A percentile compares a stretch with the other conserved stretches of the same genome.
Evolutionary conservation across 2,888 invertebrate genomes (phyloP).

Genomic region (Tupiocoris notatus): DNA sequence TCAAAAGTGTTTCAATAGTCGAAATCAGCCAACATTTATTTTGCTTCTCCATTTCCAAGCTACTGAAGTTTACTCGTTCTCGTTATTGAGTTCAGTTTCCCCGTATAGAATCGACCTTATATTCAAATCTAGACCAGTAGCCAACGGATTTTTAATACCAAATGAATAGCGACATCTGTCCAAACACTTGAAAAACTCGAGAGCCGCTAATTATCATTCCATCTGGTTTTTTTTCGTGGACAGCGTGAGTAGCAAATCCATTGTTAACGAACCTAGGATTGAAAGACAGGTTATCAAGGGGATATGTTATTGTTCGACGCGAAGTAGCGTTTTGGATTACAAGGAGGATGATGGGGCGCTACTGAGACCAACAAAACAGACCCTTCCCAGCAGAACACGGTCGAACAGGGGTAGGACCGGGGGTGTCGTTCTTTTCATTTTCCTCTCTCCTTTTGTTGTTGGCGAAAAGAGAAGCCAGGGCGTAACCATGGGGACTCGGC

Average conservation of each 20-base stretch:
- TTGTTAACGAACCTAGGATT: background rate
- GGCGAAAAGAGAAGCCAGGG: constrained; percentile 7
- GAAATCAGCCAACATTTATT: too few relatives aligned
- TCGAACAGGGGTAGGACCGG: background rate
- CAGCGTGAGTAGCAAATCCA: background rate
- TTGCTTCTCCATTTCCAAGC: too few relatives aligned
- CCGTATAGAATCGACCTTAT: too few relatives aligned
- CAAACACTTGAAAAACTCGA: background rate
- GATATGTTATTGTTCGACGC: constrained; percentile 30
- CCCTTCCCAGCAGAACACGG: constrained; percentile 1
- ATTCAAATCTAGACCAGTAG: too few relatives aligned
- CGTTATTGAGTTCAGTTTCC: too few relatives aligned
- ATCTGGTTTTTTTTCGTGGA: background rate
- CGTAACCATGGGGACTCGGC: constrained; percentile 13
- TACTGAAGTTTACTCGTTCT: too few relatives aligned
- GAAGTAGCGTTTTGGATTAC: constrained; percentile 39
- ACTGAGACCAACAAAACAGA: background rate
- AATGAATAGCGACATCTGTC: background rate
- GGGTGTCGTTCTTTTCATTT: constrained; percentile 6
- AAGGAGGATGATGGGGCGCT: background rate
- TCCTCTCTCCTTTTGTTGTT: constrained; percentile 21
- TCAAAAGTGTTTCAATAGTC: too few relatives aligned
- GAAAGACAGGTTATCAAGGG: constrained; percentile 29
- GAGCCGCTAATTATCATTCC: background rate
- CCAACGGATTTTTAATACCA: background rate